Base-by-base conservation (phyloP, 2,113 vertebrate species). In the Ranitomeya variabilis region DNA sequence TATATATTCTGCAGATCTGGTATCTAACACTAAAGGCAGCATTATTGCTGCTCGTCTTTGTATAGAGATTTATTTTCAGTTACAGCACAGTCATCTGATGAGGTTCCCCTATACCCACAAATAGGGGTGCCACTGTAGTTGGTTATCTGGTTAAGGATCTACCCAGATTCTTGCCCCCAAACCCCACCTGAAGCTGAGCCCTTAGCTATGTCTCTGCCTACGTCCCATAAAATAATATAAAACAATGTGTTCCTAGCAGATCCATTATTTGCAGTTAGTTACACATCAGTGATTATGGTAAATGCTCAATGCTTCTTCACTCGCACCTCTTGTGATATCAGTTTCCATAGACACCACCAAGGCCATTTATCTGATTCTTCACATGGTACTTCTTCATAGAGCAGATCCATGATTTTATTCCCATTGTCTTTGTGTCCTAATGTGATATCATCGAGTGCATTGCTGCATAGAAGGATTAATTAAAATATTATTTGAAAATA, bases 391-490 rank as follows among this genome's bases (percentile, higher is more conserved):
- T 76, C 19, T 31, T 15, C 5, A 21, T 52, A 10, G 51, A 74
- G 84, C 26, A 26, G 31, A 76, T 59, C 73, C 23, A 23, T 87
- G 15, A 54, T 66, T 77, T 64, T 13, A 51, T 23, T 86, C 15
- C 10, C 14, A 87, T 80, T 87, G 85, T 86, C 31, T 51, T 86
- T 16, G 51, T 52, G 7, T 86, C 26, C 21, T 67, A 62, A 80
- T 87, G 57, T 67, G 80, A 79, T 79, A 80, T 23, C 66, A 3
- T 11, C 4, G 15, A 87, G 60, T 19, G 76, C 51, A 54, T 51
- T 26, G 64, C 52, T 67, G 85, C 76, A 80, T 87, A 79, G 67
- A 79, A 87, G 0, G 59, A 67, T 31, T 80, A 52, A 87, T 79
- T 66, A 87, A 66, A 78, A 79, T 62, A 80, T 18, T 67, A 67